Conservation (phyloP, 2,797 vertebrate genomes). For the Catharus ustulatus region DNA sequence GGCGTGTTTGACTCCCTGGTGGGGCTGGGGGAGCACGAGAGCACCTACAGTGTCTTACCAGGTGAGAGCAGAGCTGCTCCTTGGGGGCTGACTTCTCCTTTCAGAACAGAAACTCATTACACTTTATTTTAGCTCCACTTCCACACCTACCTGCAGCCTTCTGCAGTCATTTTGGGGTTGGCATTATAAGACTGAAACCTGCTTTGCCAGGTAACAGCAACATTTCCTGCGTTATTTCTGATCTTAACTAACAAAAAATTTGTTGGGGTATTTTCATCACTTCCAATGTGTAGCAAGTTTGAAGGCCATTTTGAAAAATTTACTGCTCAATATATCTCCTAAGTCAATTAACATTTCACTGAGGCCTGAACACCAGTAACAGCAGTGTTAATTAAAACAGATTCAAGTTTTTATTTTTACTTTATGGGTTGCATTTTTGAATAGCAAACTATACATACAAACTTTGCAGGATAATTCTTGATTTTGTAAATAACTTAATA, state of each 20-base stretch:
- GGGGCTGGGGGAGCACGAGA: conserved; percentile 77
- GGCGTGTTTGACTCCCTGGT: conserved; percentile 79
- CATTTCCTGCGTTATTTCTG: not conserved
- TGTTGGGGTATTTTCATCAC: not conserved
- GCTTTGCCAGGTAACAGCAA: not conserved
- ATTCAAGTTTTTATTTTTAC: not conserved
- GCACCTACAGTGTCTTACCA: conserved; percentile 85
- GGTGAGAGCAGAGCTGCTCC: conserved; percentile 75
- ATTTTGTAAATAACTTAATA: not conserved
- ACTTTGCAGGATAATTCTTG: not conserved
- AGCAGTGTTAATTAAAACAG: not conserved
- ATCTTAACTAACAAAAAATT: not conserved
- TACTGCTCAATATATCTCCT: not conserved
- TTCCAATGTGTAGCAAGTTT: not conserved
- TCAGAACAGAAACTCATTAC: not conserved
- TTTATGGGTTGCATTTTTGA: not conserved
- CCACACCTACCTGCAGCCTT: not conserved
- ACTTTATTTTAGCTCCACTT: not conserved
- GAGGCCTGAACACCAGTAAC: not conserved
- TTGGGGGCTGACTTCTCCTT: rapidly evolving
- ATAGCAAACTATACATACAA: not conserved
- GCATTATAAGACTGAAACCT: not conserved
- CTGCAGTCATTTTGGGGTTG: not conserved
- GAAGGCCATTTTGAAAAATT: not conserved
- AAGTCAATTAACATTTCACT: not conserved